Percentiles rank a stretch among this genome's conserved stretches.
These are phyloP conservation scores for Bacillus rossius DNA, from an alignment of 1,140 invertebrate genomes.

Conservation along the genomic window DNA sequence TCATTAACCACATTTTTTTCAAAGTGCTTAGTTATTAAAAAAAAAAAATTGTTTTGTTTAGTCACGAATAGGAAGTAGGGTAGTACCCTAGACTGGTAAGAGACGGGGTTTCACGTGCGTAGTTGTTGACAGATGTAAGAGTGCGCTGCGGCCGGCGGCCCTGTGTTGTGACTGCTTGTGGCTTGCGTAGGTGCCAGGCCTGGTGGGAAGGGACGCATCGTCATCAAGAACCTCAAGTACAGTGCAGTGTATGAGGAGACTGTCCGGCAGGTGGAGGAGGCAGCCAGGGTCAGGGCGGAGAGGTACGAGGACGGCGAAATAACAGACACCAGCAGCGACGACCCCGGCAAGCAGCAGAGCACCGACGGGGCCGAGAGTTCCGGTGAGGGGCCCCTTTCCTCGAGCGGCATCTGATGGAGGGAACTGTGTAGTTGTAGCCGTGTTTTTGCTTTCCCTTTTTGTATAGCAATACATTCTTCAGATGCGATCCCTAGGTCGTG, in stretches of 20 bases:
- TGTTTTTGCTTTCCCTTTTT: too few relatives aligned
- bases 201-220: conserved; percentile 40
- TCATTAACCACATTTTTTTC: conserved; percentile 14
- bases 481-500: too few relatives aligned
- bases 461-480: too few relatives aligned
- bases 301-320: conserved; percentile 58
- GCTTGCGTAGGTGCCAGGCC: conserved; percentile 37
- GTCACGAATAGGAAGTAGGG: conserved; percentile 6
- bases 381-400: not conserved
- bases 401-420: too few relatives aligned
- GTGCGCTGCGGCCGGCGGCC: too few relatives aligned
- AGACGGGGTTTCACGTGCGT: too few relatives aligned
- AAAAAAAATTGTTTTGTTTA: conserved; percentile 12
- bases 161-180: too few relatives aligned
- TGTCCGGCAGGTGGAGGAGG: conserved; percentile 57
- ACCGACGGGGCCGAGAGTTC: conserved; percentile 11
- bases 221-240: conserved; percentile 60
- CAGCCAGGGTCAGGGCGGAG: conserved; percentile 53
- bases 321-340: conserved; percentile 49
- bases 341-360: conserved; percentile 17
- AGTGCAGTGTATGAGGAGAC: conserved; percentile 59
- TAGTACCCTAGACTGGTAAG: too few relatives aligned
- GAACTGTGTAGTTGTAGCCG: too few relatives aligned
- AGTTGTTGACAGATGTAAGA: too few relatives aligned
- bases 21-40: not conserved